Base-by-base conservation (phyloP, 2,888 invertebrate genomes). In the Drosophila pegasa region DNA sequence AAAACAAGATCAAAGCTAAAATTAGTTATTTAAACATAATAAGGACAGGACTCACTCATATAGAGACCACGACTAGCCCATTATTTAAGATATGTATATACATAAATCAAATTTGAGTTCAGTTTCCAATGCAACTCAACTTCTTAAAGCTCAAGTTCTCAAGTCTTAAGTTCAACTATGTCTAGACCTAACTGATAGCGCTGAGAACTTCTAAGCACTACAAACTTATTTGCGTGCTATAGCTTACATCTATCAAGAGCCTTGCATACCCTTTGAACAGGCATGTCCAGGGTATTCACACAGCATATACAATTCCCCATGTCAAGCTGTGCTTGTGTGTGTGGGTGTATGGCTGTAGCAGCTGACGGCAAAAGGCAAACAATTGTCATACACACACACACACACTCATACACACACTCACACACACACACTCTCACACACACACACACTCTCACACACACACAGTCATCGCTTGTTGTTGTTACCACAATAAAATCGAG, bases 311-410 rank as follows among this genome's bases (percentile, higher is more conserved):
- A 33, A 37, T 29, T 29, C 1, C 14, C 10, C 9, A 37, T 25
- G 25, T 12, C 12, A 25, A 16, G 35, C 25, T 27, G 9, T n/a
- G 7, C 12, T 12, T 18, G 29, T 16, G 8, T 45, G 25, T 38
- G 50, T 38, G 41, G 52, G 41, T 37, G 60, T 60, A 29, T 33
- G 3, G 18, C 9, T 38, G 45, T 31, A 60, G 29, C 52, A 61
- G 65, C 40, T 64, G 35, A 67, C 47, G 35, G 38, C 56, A 66
- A 73, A 78, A 63, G 76, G 62, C 78, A 68, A 67, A 73, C 74
- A 76, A 72, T 57, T 51, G 58, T 31, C 55, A 47, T 38, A 41
- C 54, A 41, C 31, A 45, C 33, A 16, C 45, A 31, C 41, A 51
- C 31, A 18, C 40, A 20, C 51, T 37, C 50, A 51, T 25, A 25